Base-by-base conservation (phyloP, 1,140 invertebrate genomes). In the Polyergus mexicanus region DNA sequence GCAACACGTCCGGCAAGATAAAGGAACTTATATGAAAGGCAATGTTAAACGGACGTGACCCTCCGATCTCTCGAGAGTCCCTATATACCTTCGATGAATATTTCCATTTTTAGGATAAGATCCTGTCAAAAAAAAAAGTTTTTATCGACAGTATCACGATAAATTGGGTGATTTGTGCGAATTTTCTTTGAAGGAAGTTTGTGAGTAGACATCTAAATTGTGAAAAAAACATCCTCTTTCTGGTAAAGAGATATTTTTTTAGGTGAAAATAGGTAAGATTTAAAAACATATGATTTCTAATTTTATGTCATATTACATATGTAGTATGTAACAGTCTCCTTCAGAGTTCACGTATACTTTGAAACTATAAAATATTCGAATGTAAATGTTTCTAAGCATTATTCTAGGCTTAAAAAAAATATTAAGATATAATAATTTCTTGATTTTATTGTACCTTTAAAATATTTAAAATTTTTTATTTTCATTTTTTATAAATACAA, bases 1-100 rank as follows among this genome's bases (percentile, higher is more conserved):
- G n/a, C 35, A 22, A 19, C 25, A 83, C 54, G 68, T 72, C n/a
- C 54, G 25, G 38, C 11, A 16, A 81, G 78, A 81, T 81, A 81
- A 72, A 83, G 72, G 38, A 56, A 74, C 41, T 13, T 41, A 41
- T 62, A 47, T 35, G 2, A 35, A 35, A 62, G 41, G 44, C 47
- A 56, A 74, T 0, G 22, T 69, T 16, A 65, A 28, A 83, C 22
- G 28, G n/a, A 74, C 41, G 54, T 83, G 68, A 83, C 68, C n/a
- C 38, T 72, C 22, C 68, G 41, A 81, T 66, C 56, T 69, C 5
- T 22, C 11, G 22, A 16, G 38, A 32, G 25, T 1, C 0, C n/a
- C 25, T 5, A 3, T 58, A 2, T 44, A 44, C 6, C 35, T 81
- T 25, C 7, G 13, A 13, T 25, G 3, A 81, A 81, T 19, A 51